These are phyloP conservation scores for Exocentrus adspersus DNA, from an alignment of 2,888 invertebrate genomes.

Conservation along the genomic window DNA sequence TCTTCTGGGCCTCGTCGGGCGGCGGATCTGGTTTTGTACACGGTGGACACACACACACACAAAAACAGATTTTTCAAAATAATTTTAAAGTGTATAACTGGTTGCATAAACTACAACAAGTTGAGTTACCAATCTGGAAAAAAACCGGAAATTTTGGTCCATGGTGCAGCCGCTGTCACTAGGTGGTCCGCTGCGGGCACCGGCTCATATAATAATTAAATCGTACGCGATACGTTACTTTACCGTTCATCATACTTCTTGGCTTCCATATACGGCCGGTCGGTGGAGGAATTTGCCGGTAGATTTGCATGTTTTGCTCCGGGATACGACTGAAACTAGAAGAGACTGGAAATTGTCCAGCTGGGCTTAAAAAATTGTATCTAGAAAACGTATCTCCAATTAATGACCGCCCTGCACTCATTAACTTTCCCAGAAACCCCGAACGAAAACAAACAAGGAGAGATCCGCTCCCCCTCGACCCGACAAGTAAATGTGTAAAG, in stretches of 20 bases:
- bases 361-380: too few relatives aligned
- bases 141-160: too few relatives aligned
- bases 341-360: too few relatives aligned
- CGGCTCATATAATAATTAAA: slow-evolving; percentile 44
- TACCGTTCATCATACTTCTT: slow-evolving; percentile 22
- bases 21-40: too few relatives aligned
- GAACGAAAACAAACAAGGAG: slow-evolving; percentile 25
- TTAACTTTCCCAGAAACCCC: slow-evolving; percentile 18
- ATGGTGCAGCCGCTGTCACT: slow-evolving; percentile 26
- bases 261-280: slow-evolving; percentile 7
- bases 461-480: background rate
- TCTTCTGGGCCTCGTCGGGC: slow-evolving; percentile 33
- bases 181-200: slow-evolving; percentile 37
- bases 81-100: too few relatives aligned
- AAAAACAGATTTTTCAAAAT: too few relatives aligned
- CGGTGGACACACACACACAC: too few relatives aligned
- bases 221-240: slow-evolving; percentile 31
- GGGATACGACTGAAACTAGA: background rate
- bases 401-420: background rate
- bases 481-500: slow-evolving; percentile 20
- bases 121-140: too few relatives aligned
- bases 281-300: background rate
- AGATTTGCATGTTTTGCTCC: background rate
- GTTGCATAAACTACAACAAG: too few relatives aligned
- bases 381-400: too few relatives aligned